Base-by-base conservation (phyloP, 2,113 vertebrate genomes). In the Atlantisia rogersi region DNA sequence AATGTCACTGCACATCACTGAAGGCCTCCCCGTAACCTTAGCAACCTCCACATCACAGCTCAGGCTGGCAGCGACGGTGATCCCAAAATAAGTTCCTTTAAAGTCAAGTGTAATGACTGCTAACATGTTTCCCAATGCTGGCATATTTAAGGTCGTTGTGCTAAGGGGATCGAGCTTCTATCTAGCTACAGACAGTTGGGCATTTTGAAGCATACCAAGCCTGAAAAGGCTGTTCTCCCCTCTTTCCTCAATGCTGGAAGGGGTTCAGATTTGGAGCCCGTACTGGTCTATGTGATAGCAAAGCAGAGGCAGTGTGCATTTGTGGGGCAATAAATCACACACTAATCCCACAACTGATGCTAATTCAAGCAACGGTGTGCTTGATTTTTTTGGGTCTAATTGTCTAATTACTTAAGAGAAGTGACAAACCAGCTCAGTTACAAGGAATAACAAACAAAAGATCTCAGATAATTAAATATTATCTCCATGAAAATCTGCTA, bases 361-460 rank as follows among this genome's bases (percentile, higher is more conserved):
- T 82, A 89, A 96, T 74, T 69, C 59, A 70, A 94, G 71, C 74
- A 89, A 53, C 5, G 58, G 18, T 9, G 8, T 4, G 29, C 64
- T 37, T 42, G 42, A 53, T 48, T 29, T 44, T 40, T n/a, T 37
- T 87, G 35, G 35, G 35, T 35, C 35, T 35, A 35, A 35, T 75
- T 78, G 15, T 59, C 58, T 82, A 95, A 87, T 92, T 96, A 96
- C 92, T 95, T 87, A 96, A 87, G 40, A 86, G 85, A 94, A 86
- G 78, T 82, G 60, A 82, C 70, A 96, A 85, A 93, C 64, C 74
- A 86, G 95, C 95, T 95, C 59, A 26, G 52, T 85, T 76, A 65
- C 70, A 82, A 64, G 75, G 92, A 94, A 60, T 71, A 95, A 95
- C 31, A 77, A 84, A 94, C 25, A 67, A 29, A 89, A 82, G 11